Percentiles rank a stretch among this genome's conserved stretches.
phyloP scores from a whole-genome alignment of 2,113 vertebrate species.

The Pedetes capensis region DNA sequence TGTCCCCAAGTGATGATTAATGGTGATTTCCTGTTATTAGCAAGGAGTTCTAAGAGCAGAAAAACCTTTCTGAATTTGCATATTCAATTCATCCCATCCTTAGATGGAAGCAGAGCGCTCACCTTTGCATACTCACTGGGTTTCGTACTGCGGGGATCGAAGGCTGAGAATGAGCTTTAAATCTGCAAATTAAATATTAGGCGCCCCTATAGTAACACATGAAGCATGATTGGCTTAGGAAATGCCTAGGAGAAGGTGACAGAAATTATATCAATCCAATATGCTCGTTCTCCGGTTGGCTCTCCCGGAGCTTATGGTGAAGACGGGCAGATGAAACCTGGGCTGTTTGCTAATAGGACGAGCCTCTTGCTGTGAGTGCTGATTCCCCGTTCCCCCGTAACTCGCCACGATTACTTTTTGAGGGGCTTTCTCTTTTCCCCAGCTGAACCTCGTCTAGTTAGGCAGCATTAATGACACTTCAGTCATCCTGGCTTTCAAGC shows the following conservation, averaged over 20 bases:
- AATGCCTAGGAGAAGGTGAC: constrained; percentile 67
- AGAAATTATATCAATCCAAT: constrained; percentile 62
- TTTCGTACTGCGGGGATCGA: constrained; percentile 31
- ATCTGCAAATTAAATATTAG: constrained; percentile 82
- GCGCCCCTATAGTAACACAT: constrained; percentile 60
- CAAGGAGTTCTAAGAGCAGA: constrained; percentile 61
- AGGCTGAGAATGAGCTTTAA: constrained; percentile 69
- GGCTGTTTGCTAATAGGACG: constrained; percentile 94
- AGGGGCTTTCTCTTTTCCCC: constrained; percentile 89
- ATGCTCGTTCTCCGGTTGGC: constrained; percentile 76
- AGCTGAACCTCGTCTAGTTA: constrained; percentile 98
- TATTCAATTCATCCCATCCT: constrained; percentile 32
- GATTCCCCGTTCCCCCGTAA: constrained; percentile 91
- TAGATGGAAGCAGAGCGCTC: constrained; percentile 68
- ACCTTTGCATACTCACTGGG: constrained; percentile 69
- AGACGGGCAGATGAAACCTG: constrained; percentile 84
- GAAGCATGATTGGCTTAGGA: constrained; percentile 59
- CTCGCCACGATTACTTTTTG: constrained; percentile 96
- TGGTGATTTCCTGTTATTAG: constrained; percentile 46
- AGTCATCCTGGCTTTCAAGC: constrained; percentile 98
- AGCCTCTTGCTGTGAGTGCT: constrained; percentile 90
- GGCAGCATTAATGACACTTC: constrained; percentile 99
- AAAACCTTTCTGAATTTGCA: background rate
- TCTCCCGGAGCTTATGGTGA: constrained; percentile 77
- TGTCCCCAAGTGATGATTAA: constrained; percentile 50